Percentiles rank a stretch among this genome's conserved stretches.
Conservation (phyloP, 1,140 invertebrate genomes). For the Philaenus spumarius region DNA sequence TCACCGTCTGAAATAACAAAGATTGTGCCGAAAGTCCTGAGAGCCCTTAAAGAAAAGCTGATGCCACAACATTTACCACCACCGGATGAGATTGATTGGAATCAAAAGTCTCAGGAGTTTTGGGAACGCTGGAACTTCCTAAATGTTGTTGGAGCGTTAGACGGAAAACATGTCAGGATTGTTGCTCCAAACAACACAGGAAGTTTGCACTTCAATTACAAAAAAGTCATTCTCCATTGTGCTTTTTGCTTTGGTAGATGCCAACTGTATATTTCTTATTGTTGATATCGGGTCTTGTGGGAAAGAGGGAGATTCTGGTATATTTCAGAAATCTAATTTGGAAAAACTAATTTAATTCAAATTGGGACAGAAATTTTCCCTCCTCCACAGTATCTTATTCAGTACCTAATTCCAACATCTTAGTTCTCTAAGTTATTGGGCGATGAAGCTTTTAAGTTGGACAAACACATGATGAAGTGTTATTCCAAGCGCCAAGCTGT, state of each 20-base stretch:
- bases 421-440: constrained; percentile 34
- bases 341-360: constrained; percentile 19
- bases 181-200: constrained; percentile 38
- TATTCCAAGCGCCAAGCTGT: constrained; percentile 26
- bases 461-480: constrained; percentile 33
- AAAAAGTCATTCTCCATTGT: constrained; percentile 39
- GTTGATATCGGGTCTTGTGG: constrained; percentile 40
- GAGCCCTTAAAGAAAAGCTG: background rate
- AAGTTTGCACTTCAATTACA: constrained; percentile 40
- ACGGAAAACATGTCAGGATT: constrained; percentile 39
- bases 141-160: constrained; percentile 35
- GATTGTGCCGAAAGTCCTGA: background rate
- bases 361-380: constrained; percentile 23
- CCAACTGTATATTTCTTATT: constrained; percentile 38
- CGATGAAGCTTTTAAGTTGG: constrained; percentile 36
- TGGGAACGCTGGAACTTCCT: constrained; percentile 33
- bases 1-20: background rate
- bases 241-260: constrained; percentile 40
- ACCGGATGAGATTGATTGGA: constrained; percentile 4
- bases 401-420: constrained; percentile 23
- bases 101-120: constrained; percentile 9
- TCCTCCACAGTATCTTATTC: constrained; percentile 20
- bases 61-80: background rate
- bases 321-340: constrained; percentile 16
- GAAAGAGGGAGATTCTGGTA: constrained; percentile 35